Evolutionary conservation across 2,888 invertebrate genomes (phyloP), one percentile per base, ranked within the genome.

Genomic region (Neoscelio sp.): DNA sequence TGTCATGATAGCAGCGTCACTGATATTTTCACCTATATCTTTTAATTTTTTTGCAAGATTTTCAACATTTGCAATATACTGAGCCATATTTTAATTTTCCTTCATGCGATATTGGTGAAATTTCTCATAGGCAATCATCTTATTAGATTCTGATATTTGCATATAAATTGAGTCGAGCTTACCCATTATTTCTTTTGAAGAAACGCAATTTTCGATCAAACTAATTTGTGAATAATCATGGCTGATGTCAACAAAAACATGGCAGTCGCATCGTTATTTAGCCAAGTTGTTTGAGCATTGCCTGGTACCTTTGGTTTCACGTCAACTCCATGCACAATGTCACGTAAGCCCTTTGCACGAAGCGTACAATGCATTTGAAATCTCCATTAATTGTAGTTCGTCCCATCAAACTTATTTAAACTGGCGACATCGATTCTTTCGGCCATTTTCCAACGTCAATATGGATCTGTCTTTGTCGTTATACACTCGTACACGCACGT

Each of bases 201-300:
- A 58, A 2, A 12, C 15, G 23, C 58, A 71, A 40, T 52, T 71
- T 44, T 77, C 65, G 8, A 77, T 44, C 12, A 71, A 44, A 8
- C 60, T 71, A 12, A 71, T 71, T 28, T 77, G 52, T 3, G 54
- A 70, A 15, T 62, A 50, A 12, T 71, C 65, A 71, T 65, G 17
- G 77, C 54, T 13, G 65, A 48, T 6, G 65, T 71, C 8, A 71
- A 12, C 15, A 60, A 65, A 46, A 76, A 76, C 76, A 70, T 76
- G 0, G 76, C 58, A 3, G 42, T 54, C 3, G 62, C 64, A 50
- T 70, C 58, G 18, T 42, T 44, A 30, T 64, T 76, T 2, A 40
- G 12, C 56, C 58, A 68, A 7, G 12, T 18, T 12, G 28, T 42
- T 13, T 40, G 52, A 5, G 12, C 13, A 20, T 12, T 0, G 13